Evolutionary conservation across 2,888 invertebrate genomes (phyloP).

Genomic region (Theodoxus fluviatilis): DNA sequence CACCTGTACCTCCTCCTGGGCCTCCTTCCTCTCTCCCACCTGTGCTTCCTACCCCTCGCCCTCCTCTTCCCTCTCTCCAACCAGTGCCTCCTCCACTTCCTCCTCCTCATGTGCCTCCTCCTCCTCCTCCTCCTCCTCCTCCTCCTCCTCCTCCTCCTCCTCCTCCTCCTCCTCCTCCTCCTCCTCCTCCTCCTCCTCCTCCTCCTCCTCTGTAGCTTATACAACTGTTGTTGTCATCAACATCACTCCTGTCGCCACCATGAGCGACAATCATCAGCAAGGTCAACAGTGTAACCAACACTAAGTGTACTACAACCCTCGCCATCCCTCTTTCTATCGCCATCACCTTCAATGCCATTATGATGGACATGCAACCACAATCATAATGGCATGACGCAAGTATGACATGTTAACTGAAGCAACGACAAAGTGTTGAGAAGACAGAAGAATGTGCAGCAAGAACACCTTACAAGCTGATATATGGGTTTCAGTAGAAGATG

Average conservation of each 20-base stretch:
- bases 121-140: background rate
- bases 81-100: background rate
- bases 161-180: background rate
- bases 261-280: no score
- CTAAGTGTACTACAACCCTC: constrained; percentile 2
- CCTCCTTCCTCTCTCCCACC: background rate
- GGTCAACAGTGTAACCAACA: no score
- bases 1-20: background rate
- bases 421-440: no score
- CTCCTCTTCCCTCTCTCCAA: background rate
- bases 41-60: background rate
- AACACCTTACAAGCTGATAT: no score
- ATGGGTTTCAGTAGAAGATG: no score
- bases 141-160: background rate
- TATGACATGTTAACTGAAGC: no score
- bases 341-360: background rate
- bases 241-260: background rate
- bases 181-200: constrained; percentile 8
- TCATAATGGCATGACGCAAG: no score
- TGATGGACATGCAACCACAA: no score
- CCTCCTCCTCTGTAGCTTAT: background rate
- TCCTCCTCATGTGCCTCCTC: background rate
- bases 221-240: background rate
- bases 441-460: no score
- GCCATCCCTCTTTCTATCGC: background rate